These are phyloP conservation scores for Coelogynopora nodosa DNA, from an alignment of 2,888 invertebrate species.

Conservation along the genomic window DNA sequence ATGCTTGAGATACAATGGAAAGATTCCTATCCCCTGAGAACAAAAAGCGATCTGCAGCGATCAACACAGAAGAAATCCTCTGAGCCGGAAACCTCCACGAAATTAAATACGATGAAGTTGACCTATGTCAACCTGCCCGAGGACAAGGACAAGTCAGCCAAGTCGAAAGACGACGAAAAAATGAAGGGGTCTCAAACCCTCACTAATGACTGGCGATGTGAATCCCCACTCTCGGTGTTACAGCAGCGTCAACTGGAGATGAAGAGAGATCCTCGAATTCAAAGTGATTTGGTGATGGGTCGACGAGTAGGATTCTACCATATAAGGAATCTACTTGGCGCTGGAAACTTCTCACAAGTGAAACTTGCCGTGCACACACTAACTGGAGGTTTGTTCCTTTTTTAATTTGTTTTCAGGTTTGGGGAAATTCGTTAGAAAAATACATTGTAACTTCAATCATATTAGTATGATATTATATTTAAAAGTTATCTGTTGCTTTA, in stretches of 20 bases:
- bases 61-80: neutral
- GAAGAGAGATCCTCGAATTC: neutral
- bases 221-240: neutral
- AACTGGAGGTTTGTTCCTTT: constrained; percentile 6
- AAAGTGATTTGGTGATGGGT: neutral
- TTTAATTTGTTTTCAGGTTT: too few species aligned
- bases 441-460: too few species aligned
- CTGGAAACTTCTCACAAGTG: neutral
- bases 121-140: neutral
- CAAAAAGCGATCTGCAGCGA: neutral
- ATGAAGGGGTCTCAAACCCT: neutral
- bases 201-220: neutral
- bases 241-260: neutral
- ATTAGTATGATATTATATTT: too few species aligned
- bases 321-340: neutral
- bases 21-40: neutral
- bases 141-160: neutral
- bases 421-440: too few species aligned
- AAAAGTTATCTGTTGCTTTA: too few species aligned
- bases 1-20: neutral
- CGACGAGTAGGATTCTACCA: neutral
- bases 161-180: neutral
- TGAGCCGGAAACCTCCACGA: neutral
- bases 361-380: constrained; percentile 1
- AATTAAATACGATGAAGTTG: neutral